Evolutionary conservation across 2,113 vertebrate species (phyloP).

Genomic region (Phalacrocorax brasilianus): DNA sequence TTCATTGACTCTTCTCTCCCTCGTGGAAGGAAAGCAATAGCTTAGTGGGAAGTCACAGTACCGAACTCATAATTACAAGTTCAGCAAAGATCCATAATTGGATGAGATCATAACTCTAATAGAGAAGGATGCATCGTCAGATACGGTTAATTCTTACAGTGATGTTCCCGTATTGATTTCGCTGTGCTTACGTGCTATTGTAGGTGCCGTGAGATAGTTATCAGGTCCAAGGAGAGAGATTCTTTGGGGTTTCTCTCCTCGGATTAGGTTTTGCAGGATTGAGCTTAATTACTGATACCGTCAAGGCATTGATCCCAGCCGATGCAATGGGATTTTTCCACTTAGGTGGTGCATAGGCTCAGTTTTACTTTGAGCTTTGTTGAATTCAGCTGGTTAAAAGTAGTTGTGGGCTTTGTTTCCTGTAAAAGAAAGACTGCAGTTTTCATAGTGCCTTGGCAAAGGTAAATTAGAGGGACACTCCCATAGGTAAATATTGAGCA

Average conservation of each 20-base stretch:
- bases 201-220: neutral
- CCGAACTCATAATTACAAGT: slow-evolving; percentile 54
- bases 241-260: neutral
- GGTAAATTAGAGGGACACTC: neutral
- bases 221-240: neutral
- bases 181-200: neutral
- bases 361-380: neutral
- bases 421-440: neutral
- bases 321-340: neutral
- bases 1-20: slow-evolving; percentile 57
- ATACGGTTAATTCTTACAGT: slow-evolving; percentile 45
- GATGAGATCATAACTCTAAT: slow-evolving; percentile 54
- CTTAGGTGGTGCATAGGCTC: neutral
- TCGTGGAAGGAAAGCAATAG: slow-evolving; percentile 19
- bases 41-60: slow-evolving; percentile 26
- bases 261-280: neutral
- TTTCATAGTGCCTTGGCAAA: neutral
- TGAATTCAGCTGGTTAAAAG: neutral
- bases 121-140: slow-evolving; percentile 38
- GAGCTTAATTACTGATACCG: neutral
- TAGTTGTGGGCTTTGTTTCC: neutral
- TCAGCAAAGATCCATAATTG: slow-evolving; percentile 63
- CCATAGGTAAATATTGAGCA: accelerated
- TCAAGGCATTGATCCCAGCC: neutral
- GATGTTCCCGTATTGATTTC: slow-evolving; percentile 12